A percentile compares a stretch with the other conserved stretches of the same genome.
Conservation (phyloP, 2,113 vertebrate species). For the Tenebrosternarchus preto region DNA sequence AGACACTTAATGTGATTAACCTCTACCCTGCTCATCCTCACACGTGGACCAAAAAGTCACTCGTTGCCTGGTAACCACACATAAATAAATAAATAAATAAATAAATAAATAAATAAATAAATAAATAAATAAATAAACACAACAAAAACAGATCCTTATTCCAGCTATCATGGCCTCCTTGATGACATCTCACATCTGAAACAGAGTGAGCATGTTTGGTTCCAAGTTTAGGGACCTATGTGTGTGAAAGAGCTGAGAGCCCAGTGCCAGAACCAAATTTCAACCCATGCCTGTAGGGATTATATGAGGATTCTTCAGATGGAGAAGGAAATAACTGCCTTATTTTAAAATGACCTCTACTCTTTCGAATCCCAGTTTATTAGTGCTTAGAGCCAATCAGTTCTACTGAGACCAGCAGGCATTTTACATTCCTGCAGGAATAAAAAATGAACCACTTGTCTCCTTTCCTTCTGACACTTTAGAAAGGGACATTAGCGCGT, state of each 20-base stretch:
- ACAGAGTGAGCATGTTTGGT: neutral
- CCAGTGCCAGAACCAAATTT: neutral
- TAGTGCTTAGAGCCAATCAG: too few species aligned
- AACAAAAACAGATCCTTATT: constrained; percentile 14
- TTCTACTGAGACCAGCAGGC: too few species aligned
- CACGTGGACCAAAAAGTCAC: constrained; percentile 34
- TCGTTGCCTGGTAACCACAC: constrained; percentile 67
- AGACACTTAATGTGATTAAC: constrained; percentile 25
- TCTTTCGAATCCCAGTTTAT: too few species aligned
- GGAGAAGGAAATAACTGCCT: neutral
- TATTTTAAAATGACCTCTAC: too few species aligned
- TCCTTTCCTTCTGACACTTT: too few species aligned
- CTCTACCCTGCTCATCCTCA: constrained; percentile 13
- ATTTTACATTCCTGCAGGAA: too few species aligned
- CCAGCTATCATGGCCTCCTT: neutral
- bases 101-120: too few species aligned
- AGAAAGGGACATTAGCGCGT: too few species aligned
- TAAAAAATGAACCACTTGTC: too few species aligned
- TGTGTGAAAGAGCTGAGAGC: neutral
- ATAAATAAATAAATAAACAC: too few species aligned
- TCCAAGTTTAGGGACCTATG: too few species aligned
- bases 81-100: too few species aligned
- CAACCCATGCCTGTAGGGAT: neutral
- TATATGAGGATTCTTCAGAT: neutral
- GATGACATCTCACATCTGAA: neutral